Base-by-base conservation (phyloP, 2,113 vertebrate species). In the Bos javanicus region DNA sequence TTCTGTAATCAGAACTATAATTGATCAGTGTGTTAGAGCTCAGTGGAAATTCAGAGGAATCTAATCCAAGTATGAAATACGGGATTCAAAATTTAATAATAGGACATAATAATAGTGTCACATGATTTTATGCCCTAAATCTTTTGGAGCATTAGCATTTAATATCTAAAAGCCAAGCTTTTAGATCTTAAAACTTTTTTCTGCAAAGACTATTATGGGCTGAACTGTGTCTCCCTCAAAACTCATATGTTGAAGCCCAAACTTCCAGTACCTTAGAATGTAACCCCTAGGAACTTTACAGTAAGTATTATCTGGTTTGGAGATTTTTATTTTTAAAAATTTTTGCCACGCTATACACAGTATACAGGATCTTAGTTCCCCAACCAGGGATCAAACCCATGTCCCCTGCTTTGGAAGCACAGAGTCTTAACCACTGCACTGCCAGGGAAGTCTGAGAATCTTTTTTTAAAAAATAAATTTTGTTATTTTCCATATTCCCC, bases 41-140 rank as follows among this genome's bases (percentile, higher is more conserved):
- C 85, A 87, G 74, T 57, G 48, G 25, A 62, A 88, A 78, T 89
- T 86, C 19, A 96, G 43, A 95, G 59, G 19, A 91, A 88, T 85
- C 26, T 59, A 92, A 87, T 23, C 39, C 5, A 89, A 91, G 57
- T 62, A 86, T 84, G 48, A 97, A 86, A 78, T 64, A 78, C 11
- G 78, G 26, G 9, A 82, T 54, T 94, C 28, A 67, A 93, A 94
- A 86, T 95, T 91, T 94, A 85, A 93, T 36, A 88, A 46, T 83
- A 59, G 76, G 56, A 62, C 33, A 87, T 83, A 39, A 84, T 46
- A 28, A 87, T 60, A 74, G 54, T 90, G 26, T 90, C 62, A 88
- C 46, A 81, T 82, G 33, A 95, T 71, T 93, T 83, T 94, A 95
- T 93, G 78, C 21, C 33, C 17, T 50, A 54, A 90, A 21, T 94